Percentiles rank a stretch among this genome's conserved stretches.
Conservation (phyloP, 53 echinoderm and acorn worm species). For the Luidia sarsii region DNA sequence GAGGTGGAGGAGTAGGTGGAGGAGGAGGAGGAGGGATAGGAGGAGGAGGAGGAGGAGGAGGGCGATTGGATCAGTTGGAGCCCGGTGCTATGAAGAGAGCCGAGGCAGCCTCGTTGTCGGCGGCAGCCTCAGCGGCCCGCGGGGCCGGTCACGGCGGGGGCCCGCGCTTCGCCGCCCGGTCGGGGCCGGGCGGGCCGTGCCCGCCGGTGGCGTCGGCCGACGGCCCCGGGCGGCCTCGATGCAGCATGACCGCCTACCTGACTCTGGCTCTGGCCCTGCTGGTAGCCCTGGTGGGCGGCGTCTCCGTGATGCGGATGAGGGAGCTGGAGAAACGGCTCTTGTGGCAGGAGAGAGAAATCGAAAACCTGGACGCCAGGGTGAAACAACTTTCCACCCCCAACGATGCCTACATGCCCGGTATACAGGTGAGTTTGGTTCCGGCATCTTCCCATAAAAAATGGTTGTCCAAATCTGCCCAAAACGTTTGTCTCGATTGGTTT, state of each 20-base stretch:
- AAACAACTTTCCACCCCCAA: slow-evolving; percentile 18
- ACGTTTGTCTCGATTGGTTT: too few relatives aligned
- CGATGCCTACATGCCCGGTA: slow-evolving; percentile 18
- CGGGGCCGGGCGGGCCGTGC: neutral
- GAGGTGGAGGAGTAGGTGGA: too few relatives aligned
- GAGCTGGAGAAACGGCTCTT: slow-evolving; percentile 34
- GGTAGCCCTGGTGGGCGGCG: slow-evolving; percentile 40
- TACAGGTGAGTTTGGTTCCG: slow-evolving; percentile 42
- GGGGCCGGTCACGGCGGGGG: too few relatives aligned
- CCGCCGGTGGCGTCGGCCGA: neutral
- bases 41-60: too few relatives aligned
- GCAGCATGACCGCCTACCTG: slow-evolving; percentile 8
- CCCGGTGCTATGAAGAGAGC: too few relatives aligned
- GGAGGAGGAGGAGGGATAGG: too few relatives aligned
- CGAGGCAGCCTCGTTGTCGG: too few relatives aligned
- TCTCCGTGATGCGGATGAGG: slow-evolving; percentile 42
- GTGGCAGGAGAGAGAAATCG: slow-evolving; percentile 40
- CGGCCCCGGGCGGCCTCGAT: slow-evolving; percentile 1
- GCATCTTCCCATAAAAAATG: too few relatives aligned
- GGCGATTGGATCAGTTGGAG: too few relatives aligned
- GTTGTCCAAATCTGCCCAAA: too few relatives aligned
- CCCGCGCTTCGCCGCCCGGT: neutral
- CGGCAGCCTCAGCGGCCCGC: too few relatives aligned
- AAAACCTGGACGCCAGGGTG: slow-evolving; percentile 43
- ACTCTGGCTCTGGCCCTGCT: slow-evolving; percentile 22